Percentiles rank a stretch among this genome's conserved stretches.
phyloP scores from a whole-genome alignment of 2,113 vertebrate genomes.

The Phyllopteryx taeniolatus region DNA sequence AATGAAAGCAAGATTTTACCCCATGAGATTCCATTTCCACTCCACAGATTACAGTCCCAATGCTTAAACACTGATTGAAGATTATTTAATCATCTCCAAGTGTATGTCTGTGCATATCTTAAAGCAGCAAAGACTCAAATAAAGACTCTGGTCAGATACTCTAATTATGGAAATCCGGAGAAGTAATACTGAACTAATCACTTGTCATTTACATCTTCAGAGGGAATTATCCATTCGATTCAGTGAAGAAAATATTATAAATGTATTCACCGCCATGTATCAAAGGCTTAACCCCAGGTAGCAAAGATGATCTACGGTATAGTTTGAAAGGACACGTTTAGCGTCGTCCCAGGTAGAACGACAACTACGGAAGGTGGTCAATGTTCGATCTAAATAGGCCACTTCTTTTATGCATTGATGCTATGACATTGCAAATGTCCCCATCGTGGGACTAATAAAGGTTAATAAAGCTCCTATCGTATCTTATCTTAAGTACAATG shows the following conservation, averaged over 20 bases:
- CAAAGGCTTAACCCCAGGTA: slow-evolving; percentile 32
- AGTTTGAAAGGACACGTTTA: slow-evolving; percentile 2
- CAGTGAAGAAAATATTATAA: slow-evolving; percentile 30
- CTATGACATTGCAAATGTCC: no score
- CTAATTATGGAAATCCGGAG: slow-evolving; percentile 67
- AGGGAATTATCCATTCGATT: slow-evolving; percentile 46
- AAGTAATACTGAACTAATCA: slow-evolving; percentile 62
- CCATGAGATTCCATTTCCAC: slow-evolving; percentile 49
- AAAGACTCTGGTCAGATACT: slow-evolving; percentile 58
- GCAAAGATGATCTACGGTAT: slow-evolving; percentile 11
- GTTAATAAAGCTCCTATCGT: no score
- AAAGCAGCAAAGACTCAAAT: slow-evolving; percentile 54
- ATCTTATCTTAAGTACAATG: neutral
- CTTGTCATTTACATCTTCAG: slow-evolving; percentile 56
- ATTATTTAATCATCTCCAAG: slow-evolving; percentile 63
- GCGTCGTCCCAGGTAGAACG: neutral
- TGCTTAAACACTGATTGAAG: slow-evolving; percentile 67
- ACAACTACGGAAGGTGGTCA: neutral
- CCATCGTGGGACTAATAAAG: no score
- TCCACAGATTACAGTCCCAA: slow-evolving; percentile 53
- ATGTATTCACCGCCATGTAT: slow-evolving; percentile 25
- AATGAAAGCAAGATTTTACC: slow-evolving; percentile 42
- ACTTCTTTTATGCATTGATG: neutral
- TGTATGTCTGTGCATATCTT: slow-evolving; percentile 68
- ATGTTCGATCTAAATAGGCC: neutral